Conservation (phyloP, 2,797 vertebrate genomes). For the Hydrophis major region DNA sequence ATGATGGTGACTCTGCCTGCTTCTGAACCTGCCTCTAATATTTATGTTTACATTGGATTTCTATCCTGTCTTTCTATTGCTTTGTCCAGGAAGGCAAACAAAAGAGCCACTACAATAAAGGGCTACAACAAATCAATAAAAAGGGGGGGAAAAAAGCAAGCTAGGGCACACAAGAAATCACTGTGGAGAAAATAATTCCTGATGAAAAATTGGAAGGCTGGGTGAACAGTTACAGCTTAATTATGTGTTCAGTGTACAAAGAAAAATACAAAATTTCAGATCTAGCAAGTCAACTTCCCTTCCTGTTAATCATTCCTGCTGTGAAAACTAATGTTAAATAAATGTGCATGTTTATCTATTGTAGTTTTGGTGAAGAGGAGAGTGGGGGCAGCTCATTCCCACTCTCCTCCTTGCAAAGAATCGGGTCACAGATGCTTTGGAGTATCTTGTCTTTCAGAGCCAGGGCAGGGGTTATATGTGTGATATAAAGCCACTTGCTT, state of each 20-base stretch:
- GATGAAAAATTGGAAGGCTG: neutral
- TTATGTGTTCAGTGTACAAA: neutral
- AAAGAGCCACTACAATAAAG: neutral
- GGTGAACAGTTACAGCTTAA: neutral
- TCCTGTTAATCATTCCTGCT: slow-evolving; percentile 17
- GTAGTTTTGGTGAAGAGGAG: neutral
- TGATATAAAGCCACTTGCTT: neutral
- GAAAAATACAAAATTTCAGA: slow-evolving; percentile 31
- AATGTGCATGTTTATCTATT: neutral
- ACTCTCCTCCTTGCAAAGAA: neutral
- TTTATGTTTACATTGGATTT: slow-evolving; percentile 11
- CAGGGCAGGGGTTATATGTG: neutral
- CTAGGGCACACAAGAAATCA: neutral
- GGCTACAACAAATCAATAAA: neutral
- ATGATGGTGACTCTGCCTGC: neutral
- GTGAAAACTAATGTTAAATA: neutral
- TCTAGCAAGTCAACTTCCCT: slow-evolving; percentile 23
- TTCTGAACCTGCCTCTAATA: neutral
- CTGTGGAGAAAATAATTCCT: neutral
- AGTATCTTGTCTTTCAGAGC: neutral
- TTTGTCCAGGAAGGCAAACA: neutral
- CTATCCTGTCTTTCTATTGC: neutral
- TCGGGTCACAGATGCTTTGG: neutral
- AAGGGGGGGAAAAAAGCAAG: rapidly evolving
- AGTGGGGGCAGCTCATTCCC: rapidly evolving